Percentiles rank a stretch among this genome's conserved stretches.
Evolutionary conservation across 2,797 vertebrate genomes (phyloP).

Genomic region (Eleutherodactylus coqui): DNA sequence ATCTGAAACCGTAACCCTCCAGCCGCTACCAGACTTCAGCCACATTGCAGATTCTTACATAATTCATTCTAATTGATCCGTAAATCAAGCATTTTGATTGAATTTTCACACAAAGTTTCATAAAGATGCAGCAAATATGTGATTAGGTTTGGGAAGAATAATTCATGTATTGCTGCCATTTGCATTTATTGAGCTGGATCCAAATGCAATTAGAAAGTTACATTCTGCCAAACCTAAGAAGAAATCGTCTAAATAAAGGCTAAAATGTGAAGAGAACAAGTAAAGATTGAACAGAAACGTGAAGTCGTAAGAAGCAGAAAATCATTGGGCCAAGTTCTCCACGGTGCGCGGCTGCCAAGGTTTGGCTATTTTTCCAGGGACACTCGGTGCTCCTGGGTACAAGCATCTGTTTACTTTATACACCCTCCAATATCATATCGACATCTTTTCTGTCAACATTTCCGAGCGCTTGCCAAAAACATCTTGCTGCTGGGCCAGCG

Average conservation of each 20-base stretch:
- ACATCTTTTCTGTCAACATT: not conserved
- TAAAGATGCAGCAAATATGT: slow-evolving; percentile 3
- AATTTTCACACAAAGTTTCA: slow-evolving; percentile 10
- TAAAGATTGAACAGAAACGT: not conserved
- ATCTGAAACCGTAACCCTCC: not conserved
- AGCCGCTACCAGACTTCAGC: not conserved
- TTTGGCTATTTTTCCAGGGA: slow-evolving; percentile 23
- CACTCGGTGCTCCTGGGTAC: slow-evolving; percentile 23
- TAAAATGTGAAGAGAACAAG: not conserved
- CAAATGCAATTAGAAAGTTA: slow-evolving; percentile 30
- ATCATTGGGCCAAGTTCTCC: not conserved
- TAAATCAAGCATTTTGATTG: not conserved
- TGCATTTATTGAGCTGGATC: slow-evolving; percentile 24
- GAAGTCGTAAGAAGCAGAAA: not conserved
- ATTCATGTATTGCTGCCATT: slow-evolving; percentile 25
- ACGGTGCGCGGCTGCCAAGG: not conserved
- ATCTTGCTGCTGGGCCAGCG: not conserved
- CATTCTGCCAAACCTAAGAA: slow-evolving; percentile 23
- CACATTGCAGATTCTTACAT: not conserved
- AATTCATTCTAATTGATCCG: not conserved
- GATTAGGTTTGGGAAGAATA: not conserved
- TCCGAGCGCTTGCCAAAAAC: not conserved
- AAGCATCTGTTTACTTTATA: slow-evolving; percentile 16
- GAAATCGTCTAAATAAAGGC: not conserved
- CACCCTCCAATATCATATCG: not conserved